Conservation (phyloP, 1,140 invertebrate species). For the Brachionus koreanus region DNA sequence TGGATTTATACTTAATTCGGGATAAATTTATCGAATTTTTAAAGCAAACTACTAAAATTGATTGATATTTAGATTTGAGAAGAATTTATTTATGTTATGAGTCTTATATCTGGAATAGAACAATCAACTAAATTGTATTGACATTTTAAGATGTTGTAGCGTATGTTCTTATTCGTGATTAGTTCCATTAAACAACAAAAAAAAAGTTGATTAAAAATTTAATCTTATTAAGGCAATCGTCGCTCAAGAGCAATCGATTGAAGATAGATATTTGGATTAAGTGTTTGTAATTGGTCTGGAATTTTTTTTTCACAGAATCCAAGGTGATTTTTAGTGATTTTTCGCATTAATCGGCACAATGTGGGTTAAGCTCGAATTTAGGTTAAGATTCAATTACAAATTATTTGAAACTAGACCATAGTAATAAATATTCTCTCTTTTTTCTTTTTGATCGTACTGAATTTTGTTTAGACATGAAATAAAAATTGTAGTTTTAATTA, state of each 20-base stretch:
- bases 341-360: background rate
- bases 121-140: background rate
- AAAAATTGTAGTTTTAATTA: slow-evolving; percentile 17
- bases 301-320: background rate
- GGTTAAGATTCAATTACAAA: slow-evolving; percentile 37
- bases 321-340: slow-evolving; percentile 14
- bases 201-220: background rate
- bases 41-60: background rate
- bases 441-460: background rate
- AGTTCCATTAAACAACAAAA: background rate
- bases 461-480: background rate
- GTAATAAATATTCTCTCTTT: background rate
- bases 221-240: background rate
- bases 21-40: background rate
- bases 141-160: background rate
- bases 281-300: background rate
- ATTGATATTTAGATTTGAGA: background rate
- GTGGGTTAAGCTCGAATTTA: background rate
- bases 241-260: background rate
- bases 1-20: background rate
- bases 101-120: background rate
- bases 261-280: background rate
- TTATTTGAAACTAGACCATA: background rate
- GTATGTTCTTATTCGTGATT: background rate
- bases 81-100: background rate